Evolutionary conservation across 2,113 vertebrate genomes (phyloP), one percentile per base, ranked within the genome.

Genomic region (Hydrochoerus hydrochaeris): DNA sequence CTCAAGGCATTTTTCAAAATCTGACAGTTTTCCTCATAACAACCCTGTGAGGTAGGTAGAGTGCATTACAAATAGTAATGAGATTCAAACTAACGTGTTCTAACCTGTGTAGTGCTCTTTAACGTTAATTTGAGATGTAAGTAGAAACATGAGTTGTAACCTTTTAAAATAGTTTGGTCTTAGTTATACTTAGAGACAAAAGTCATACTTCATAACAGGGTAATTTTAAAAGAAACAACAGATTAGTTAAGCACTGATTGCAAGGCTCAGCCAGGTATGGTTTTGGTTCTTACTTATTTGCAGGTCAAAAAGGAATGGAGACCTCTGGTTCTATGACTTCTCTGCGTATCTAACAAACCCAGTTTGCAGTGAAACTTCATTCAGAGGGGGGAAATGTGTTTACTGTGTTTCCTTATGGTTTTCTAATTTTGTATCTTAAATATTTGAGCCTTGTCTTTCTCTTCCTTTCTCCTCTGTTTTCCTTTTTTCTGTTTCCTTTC

Each of bases 1-100:
- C 96, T 98, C 98, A 71, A 96, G 98, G 89, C 98, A 98, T 91
- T 97, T 98, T 95, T 97, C 98, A 84, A 98, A 97, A 91, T 91
- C 98, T 83, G 97, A 98, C 96, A 94, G 96, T 88, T 97, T 96
- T 86, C 92, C 97, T 95, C 97, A 97, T 82, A 97, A 92, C 95
- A 97, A 96, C 96, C 96, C 97, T 60, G 96, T 97, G 88, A 98
- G 98, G 98, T 98, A 98, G 95, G 98, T 98, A 71, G 95, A 89
- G 35, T 35, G 11, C 67, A 1, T 89, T 69, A 5, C 35, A 65
- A 73, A 69, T 41, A 60, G 12, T 52, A 44, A 46, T 32, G 9
- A 88, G 85, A 35, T 57, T 16, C 65, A 30, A n/a, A 7, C 71
- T 81, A 62, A 83, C 84, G 81, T 73, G 16, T 88, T 63, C n/a